Evolutionary conservation across 92 coral and sea anemone genomes (phyloP), one percentile per base, ranked within the genome.

Genomic region (Palythoa grandis): DNA sequence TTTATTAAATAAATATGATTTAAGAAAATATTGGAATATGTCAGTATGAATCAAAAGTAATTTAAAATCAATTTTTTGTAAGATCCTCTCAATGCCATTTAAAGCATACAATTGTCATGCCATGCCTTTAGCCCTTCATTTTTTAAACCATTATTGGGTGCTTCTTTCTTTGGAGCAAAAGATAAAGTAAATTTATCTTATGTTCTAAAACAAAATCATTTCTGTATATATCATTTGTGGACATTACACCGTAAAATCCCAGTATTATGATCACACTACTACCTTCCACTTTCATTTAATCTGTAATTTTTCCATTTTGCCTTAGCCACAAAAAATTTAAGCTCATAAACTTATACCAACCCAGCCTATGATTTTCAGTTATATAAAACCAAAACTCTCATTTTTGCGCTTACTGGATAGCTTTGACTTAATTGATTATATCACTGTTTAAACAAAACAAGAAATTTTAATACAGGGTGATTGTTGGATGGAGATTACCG

Each of bases 21-120:
- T 9, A 70, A 20, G 38, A 16, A 72, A 40, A 8, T 13, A 11
- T 73, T 48, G 54, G 17, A 39, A 17, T 40, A 22, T 39, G 1
- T 72, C 20, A 22, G 9, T 57, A 57, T 58, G 65, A 58, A 13
- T 2, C 3, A 15, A 63, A 63, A 16, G 20, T 15, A 17, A 63
- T 5, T n/a, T 19, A 7, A 63, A 63, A 19, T 19, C 7, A 19
- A 3, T 63, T n/a, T 63, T 47, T 3, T 47, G 53, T 24, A 19
- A 70, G 43, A 15, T 70, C 85, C 85, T 80, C 85, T 80, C 85
- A 80, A 67, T 80, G 85, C 73, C 54, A 20, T n/a, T 19, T 63
- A 16, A 53, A 20, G 22, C 48, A 79, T 40, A 25, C 61, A 12
- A 13, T 0, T 58, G 38, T 20, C n/a, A 37, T 14, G 24, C 16